phyloP scores from a whole-genome alignment of 2,888 invertebrate genomes.

The Leucoma salicis region DNA sequence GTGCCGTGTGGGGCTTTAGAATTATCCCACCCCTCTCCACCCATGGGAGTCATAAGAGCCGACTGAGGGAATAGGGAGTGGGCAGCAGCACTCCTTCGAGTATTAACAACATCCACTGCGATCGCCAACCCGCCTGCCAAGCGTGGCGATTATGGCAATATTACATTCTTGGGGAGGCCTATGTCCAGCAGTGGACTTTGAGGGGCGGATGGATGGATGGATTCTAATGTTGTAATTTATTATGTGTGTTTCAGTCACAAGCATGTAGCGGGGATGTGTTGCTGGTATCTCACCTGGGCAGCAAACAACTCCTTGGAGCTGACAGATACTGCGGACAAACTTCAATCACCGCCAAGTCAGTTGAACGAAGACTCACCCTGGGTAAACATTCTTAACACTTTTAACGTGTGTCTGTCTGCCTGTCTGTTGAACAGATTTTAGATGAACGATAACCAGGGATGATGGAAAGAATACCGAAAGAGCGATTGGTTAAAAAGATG shows the following conservation, averaged over 20 bases:
- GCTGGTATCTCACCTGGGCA: not conserved
- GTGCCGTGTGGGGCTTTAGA: too few species aligned
- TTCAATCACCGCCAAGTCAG: not conserved
- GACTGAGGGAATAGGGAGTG: too few species aligned
- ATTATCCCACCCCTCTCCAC: too few species aligned
- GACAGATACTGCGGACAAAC: not conserved
- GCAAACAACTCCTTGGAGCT: not conserved
- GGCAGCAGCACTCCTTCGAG: too few species aligned
- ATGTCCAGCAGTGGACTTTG: not conserved
- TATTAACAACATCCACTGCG: not conserved
- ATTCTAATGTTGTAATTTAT: not conserved
- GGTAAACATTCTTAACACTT: not conserved
- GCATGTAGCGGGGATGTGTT: not conserved
- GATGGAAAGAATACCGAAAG: too few species aligned
- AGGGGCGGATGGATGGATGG: not conserved
- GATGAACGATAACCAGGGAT: too few species aligned
- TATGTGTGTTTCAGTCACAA: not conserved
- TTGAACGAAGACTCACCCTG: not conserved
- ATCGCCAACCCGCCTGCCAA: not conserved
- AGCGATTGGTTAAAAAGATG: too few species aligned
- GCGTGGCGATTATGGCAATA: not conserved
- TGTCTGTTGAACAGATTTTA: too few species aligned
- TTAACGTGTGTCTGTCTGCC: too few species aligned
- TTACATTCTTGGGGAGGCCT: too few species aligned
- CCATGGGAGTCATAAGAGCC: too few species aligned